Evolutionary conservation across 2,113 vertebrate species (phyloP), one percentile per base, ranked within the genome.

Genomic region (Etheostoma cragini): DNA sequence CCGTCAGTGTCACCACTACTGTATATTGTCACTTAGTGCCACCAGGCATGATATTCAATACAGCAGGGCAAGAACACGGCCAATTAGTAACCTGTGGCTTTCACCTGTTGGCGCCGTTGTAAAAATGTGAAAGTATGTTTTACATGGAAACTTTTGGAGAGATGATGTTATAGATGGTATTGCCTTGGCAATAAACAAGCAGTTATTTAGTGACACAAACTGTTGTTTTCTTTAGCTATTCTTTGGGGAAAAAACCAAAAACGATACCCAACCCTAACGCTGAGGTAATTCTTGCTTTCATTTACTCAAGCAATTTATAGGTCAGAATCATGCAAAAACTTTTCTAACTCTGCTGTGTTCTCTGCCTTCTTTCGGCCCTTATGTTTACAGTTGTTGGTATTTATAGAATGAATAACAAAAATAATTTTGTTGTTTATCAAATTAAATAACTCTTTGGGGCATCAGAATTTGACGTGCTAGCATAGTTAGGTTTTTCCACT

Each of bases 1-100:
- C 72, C 76, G 33, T 90, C 89, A 58, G 83, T 91, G 91, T 91
- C 91, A 90, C 86, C 91, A 88, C 91, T 87, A 81, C 91, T 42
- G 38, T 42, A 42, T 42, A 89, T 90, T 92, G 91, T 92, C 87
- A 82, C 88, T 68, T 62, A 69, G 86, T 67, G 87, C 82, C 84
- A 90, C 84, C 71, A 68, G 89, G 81, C 81, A 71, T 90, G 89
- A 92, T 77, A 89, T 80, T 81, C 77, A 87, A 89, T 88, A 82
- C 86, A 56, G 76, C 72, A 50, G 72, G 5, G 47, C 81, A 75
- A 75, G 84, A 85, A 88, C 87, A 61, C 5, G 17, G 76, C 81
- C 89, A 88, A 82, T 80, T 80, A 47, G 69, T 52, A 78, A 89
- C 78, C 82, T 80, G 86, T 80, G 78, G 83, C 89, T 89, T 80